Percentiles rank a stretch among this genome's conserved stretches.
Conservation (phyloP, 2,113 vertebrate species). For the Hepsetus odoe region DNA sequence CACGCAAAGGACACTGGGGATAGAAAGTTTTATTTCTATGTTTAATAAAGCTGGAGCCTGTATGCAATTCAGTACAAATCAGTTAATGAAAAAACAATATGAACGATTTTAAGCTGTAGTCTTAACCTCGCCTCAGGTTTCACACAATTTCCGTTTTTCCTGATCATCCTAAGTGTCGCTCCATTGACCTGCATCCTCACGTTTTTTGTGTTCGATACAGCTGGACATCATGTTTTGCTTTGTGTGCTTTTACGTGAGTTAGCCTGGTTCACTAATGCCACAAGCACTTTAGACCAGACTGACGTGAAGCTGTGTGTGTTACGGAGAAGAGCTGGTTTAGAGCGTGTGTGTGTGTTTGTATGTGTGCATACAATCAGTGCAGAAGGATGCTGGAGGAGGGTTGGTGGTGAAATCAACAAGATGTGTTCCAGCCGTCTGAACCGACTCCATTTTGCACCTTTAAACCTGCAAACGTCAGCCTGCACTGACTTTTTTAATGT, state of each 20-base stretch:
- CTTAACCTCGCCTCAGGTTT: conserved; percentile 26
- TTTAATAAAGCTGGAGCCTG: not conserved
- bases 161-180: not conserved
- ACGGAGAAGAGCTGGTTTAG: not conserved
- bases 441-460: conserved; percentile 35
- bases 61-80: not conserved
- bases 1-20: not conserved
- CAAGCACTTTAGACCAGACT: conserved; percentile 47
- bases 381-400: not conserved
- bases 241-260: conserved; percentile 35
- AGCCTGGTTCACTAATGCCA: conserved; percentile 18
- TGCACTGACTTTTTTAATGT: conserved; percentile 19
- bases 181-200: not conserved
- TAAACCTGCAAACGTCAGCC: not conserved
- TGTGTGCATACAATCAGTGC: not conserved
- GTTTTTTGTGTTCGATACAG: not conserved
- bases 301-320: not conserved
- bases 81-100: not conserved
- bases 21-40: not conserved
- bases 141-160: not conserved
- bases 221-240: conserved; percentile 28
- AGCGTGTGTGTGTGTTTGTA: conserved; percentile 11
- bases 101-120: not conserved
- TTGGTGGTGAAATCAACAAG: not conserved
- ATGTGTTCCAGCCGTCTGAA: conserved; percentile 11